These are phyloP conservation scores for Megaceryle maxima DNA, from an alignment of 2,113 vertebrate genomes.

Conservation along the genomic window DNA sequence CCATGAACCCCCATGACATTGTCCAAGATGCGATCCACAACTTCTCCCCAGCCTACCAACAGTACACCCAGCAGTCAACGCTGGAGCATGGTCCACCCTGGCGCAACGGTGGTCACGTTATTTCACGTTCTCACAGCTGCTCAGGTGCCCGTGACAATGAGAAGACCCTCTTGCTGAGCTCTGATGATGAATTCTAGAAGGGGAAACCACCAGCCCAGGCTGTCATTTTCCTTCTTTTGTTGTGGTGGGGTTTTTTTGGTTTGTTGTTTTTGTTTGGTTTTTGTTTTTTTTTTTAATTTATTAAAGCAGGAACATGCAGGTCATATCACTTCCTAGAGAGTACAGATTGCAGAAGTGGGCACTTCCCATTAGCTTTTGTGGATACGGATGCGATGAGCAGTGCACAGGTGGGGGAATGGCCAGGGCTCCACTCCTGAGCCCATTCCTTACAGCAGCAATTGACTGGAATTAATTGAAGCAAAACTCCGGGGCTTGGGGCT, in stretches of 20 bases:
- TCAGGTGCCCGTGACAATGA: slow-evolving; percentile 85
- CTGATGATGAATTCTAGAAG: slow-evolving; percentile 91
- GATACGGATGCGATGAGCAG: neutral
- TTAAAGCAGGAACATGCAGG: slow-evolving; percentile 66
- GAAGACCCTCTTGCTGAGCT: slow-evolving; percentile 93
- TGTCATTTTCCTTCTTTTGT: neutral
- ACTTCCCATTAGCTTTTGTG: slow-evolving; percentile 28
- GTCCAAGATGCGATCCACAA: slow-evolving; percentile 96
- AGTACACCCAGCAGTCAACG: slow-evolving; percentile 95
- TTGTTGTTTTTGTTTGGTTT: neutral
- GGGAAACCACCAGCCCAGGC: neutral
- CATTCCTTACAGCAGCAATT: neutral
- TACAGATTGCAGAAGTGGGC: slow-evolving; percentile 36
- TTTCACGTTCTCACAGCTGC: slow-evolving; percentile 87
- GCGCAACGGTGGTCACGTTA: slow-evolving; percentile 74
- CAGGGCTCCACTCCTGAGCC: neutral
- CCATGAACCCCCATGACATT: slow-evolving; percentile 94
- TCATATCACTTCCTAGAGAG: slow-evolving; percentile 64
- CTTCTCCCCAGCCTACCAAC: slow-evolving; percentile 96
- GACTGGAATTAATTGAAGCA: neutral
- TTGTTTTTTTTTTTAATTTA: slow-evolving; percentile 50
- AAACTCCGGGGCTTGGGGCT: neutral
- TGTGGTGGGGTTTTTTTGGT: neutral
- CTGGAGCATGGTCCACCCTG: slow-evolving; percentile 81
- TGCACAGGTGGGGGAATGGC: neutral